phyloP scores from a whole-genome alignment of 2,888 invertebrate species.

The Sympetrum striolatum region DNA sequence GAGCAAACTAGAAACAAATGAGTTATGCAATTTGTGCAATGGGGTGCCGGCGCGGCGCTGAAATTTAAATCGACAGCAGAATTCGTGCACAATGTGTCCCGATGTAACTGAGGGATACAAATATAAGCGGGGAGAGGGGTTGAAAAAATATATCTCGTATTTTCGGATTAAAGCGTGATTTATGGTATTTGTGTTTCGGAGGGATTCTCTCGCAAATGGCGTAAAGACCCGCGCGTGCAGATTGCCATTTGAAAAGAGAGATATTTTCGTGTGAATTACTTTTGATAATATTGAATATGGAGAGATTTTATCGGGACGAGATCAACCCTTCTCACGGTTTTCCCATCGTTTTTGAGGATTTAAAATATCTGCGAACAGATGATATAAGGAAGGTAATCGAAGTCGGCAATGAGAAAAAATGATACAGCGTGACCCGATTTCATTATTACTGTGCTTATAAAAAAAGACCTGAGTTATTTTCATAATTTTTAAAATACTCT shows the following conservation, averaged over 20 bases:
- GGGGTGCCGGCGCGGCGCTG: neutral
- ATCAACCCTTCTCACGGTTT: no score
- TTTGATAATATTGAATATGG: no score
- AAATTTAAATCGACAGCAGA: neutral
- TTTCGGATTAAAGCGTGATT: constrained; percentile 38
- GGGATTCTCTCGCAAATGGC: neutral
- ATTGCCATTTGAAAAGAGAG: neutral
- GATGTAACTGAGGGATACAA: neutral
- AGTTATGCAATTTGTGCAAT: neutral
- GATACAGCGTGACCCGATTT: no score
- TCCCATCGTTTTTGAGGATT: no score
- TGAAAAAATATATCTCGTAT: constrained; percentile 33
- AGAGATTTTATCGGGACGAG: no score
- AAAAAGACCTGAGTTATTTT: no score
- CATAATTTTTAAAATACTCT: no score
- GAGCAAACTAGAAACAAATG: neutral
- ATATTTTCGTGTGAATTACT: neutral
- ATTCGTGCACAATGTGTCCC: neutral
- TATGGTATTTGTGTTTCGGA: constrained; percentile 22
- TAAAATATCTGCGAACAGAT: no score
- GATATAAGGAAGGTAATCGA: no score
- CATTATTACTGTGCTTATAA: no score
- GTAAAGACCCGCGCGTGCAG: neutral
- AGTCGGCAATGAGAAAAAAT: no score
- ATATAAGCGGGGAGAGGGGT: neutral